Conservation (phyloP, 2,113 vertebrate genomes). For the Alexandromys fortis region DNA sequence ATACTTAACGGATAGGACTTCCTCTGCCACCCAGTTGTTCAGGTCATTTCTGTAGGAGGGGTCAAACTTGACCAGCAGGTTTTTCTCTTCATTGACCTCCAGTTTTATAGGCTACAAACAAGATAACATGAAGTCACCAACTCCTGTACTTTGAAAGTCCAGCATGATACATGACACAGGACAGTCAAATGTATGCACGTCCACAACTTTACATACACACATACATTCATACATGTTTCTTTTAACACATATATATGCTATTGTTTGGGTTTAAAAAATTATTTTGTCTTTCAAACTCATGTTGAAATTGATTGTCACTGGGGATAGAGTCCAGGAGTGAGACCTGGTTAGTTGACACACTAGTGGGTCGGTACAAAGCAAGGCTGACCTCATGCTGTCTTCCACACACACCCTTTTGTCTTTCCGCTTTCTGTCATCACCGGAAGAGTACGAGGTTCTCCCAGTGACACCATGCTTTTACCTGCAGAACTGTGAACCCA, state of each 20-base stretch:
- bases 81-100: conserved; percentile 77
- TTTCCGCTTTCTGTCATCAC: not conserved
- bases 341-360: not conserved
- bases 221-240: not conserved
- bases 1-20: conserved; percentile 86
- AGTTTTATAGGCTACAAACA: conserved; percentile 86
- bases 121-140: conserved; percentile 40
- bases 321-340: not conserved
- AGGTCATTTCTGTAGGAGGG: conserved; percentile 83
- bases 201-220: not conserved
- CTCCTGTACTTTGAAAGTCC: not conserved
- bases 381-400: not conserved
- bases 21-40: conserved; percentile 82
- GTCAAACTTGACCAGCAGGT: conserved; percentile 90
- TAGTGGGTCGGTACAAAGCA: not conserved
- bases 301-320: not conserved
- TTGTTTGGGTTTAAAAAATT: not conserved
- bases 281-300: not conserved
- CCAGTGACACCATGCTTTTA: not conserved
- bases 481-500: not conserved
- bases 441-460: not conserved
- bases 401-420: not conserved
- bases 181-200: not conserved
- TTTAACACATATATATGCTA: not conserved
- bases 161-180: not conserved